Percentiles rank a stretch among this genome's conserved stretches.
Conservation (phyloP, 2,888 invertebrate genomes). For the Caenorhabditis drosophilae region DNA sequence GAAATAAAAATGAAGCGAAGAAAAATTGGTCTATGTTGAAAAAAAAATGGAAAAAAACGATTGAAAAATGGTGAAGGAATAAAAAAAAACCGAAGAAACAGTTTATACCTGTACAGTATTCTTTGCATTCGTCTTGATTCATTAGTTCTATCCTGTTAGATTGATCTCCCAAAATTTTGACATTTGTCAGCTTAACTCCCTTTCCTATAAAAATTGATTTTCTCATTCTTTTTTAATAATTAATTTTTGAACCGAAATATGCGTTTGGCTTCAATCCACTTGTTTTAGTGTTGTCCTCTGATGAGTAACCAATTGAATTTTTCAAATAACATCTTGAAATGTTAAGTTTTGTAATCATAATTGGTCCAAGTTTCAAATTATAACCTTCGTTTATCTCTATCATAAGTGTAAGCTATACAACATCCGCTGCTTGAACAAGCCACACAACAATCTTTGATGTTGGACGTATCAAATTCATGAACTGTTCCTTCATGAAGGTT, state of each 20-base stretch:
- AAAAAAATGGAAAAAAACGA: too few species aligned
- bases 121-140: slow-evolving; percentile 58
- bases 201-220: slow-evolving; percentile 30
- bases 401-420: slow-evolving; percentile 58
- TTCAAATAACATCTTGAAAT: slow-evolving; percentile 64
- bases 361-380: too few species aligned
- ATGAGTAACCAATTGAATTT: slow-evolving; percentile 60
- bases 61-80: too few species aligned
- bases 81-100: too few species aligned
- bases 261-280: slow-evolving; percentile 63
- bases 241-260: slow-evolving; percentile 35
- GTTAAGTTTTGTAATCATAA: too few species aligned
- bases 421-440: slow-evolving; percentile 48
- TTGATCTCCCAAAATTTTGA: slow-evolving; percentile 56
- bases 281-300: slow-evolving; percentile 50
- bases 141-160: slow-evolving; percentile 44
- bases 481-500: slow-evolving; percentile 60
- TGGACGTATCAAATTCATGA: slow-evolving; percentile 56
- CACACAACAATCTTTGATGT: slow-evolving; percentile 51
- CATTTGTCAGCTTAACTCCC: slow-evolving; percentile 55
- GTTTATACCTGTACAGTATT: slow-evolving; percentile 59
- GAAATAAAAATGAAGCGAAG: too few species aligned
- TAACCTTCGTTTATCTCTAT: too few species aligned
- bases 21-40: too few species aligned
- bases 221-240: neutral